Evolutionary conservation across 2,113 vertebrate species (phyloP), one percentile per base, ranked within the genome.

Genomic region (Xerus inauris): DNA sequence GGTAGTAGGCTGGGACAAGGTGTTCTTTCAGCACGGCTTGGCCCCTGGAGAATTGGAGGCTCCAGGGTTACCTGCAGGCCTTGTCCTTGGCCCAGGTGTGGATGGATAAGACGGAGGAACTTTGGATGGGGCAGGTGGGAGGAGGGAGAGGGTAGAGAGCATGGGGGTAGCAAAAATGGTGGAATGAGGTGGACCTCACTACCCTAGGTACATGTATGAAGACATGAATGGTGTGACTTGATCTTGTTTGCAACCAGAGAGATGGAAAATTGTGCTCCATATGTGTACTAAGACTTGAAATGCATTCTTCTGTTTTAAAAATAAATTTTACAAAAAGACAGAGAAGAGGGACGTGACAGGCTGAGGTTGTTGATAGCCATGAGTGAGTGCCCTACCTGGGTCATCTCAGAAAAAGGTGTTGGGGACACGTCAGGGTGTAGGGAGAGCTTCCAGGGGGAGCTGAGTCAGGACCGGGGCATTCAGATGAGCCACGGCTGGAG

Each of bases 381-480:
- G 10, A 72, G 49, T 45, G 80, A 38, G 20, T 26, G 13, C 64
- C 35, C 3, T 59, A 54, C 8, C 20, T 26, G 62, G 12, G 32
- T 64, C 42, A 77, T 19, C 75, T 42, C 67, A 62, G 67, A 89
- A 73, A 75, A 51, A 17, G 16, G 28, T 32, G 1, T 32, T 10
- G 38, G 28, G 32, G 57, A 11, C 9, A 24, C 0, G 0, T 38
- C n/a, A 45, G 45, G 17, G 28, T 28, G 35, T 40, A 71, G 47
- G 0, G 1, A 35, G 16, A 7, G 1, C 22, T 13, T 14, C 8
- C 17, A 16, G 19, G n/a, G n/a, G 20, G 35, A 73, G 38, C 38
- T n/a, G 38, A 14, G 13, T 14, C 13, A 32, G 69, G 32, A 75
- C 6, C 54, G 32, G 6, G 28, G 89, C 20, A 9, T 13, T 24